Percentiles rank a stretch among this genome's conserved stretches.
Evolutionary conservation across 2,888 invertebrate species (phyloP).

Genomic region (Linyphia triangularis): DNA sequence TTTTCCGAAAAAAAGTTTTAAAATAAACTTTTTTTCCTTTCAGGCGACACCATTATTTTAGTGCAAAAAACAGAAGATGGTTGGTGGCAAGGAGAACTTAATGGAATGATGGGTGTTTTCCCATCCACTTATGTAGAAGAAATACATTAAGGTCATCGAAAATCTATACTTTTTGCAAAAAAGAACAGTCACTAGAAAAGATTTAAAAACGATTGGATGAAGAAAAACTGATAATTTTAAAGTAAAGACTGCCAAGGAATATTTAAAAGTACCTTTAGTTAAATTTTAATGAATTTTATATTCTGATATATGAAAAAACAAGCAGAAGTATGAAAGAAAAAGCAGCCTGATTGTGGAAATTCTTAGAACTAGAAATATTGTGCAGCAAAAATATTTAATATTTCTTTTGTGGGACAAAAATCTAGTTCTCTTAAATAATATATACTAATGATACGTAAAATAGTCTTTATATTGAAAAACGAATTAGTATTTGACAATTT

Average conservation of each 20-base stretch:
- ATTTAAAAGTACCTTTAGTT: no score
- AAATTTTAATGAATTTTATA: not conserved
- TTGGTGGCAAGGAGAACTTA: constrained; percentile 95
- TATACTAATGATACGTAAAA: no score
- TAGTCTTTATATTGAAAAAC: no score
- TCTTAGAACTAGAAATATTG: not conserved
- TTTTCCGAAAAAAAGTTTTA: not conserved
- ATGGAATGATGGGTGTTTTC: constrained; percentile 92
- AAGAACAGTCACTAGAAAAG: not conserved
- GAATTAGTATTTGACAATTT: no score
- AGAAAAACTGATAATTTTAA: not conserved
- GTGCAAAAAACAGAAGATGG: constrained; percentile 95
- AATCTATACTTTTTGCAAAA: not conserved
- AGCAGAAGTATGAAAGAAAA: not conserved
- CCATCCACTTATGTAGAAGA: constrained; percentile 96
- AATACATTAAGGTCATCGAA: constrained; percentile 79
- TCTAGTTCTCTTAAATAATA: no score
- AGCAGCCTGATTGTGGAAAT: not conserved
- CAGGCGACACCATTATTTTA: constrained; percentile 91
- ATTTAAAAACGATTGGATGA: not conserved
- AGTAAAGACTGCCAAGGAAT: not conserved
- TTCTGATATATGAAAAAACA: not conserved
- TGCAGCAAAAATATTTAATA: not conserved
- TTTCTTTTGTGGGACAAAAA: no score
- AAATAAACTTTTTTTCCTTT: constrained; percentile 77